Conservation (phyloP, 2,888 invertebrate genomes). For the Tuberolachnus salignus region DNA sequence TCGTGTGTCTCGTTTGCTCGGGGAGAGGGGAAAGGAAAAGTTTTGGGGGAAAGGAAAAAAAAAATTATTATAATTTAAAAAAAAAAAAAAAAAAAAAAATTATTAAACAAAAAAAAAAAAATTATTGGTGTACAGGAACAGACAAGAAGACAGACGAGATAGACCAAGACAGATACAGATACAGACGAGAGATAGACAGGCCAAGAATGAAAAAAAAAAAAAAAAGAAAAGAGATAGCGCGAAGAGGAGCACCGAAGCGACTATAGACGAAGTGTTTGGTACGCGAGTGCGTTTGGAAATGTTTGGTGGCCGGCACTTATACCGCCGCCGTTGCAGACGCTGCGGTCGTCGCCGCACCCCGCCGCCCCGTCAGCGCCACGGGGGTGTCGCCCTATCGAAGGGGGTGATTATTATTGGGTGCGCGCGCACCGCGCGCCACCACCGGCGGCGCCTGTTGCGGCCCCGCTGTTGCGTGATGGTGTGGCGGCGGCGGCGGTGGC, state of each 20-base stretch:
- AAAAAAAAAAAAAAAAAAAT: neutral
- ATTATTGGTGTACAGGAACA: neutral
- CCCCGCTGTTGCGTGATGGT: conserved; percentile 51
- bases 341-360: conserved; percentile 50
- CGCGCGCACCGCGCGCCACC: conserved; percentile 56
- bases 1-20: too few relatives aligned
- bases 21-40: too few relatives aligned
- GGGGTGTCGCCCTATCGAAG: conserved; percentile 52
- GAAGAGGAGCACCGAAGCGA: conserved; percentile 55
- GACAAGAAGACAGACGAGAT: conserved; percentile 22
- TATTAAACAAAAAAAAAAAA: too few relatives aligned
- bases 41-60: neutral
- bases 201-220: conserved; percentile 32
- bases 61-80: too few relatives aligned
- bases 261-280: conserved; percentile 51
- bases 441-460: conserved; percentile 55
- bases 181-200: conserved; percentile 21
- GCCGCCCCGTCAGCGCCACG: conserved; percentile 33
- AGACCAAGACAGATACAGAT: conserved; percentile 42
- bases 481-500: conserved; percentile 18
- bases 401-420: conserved; percentile 58
- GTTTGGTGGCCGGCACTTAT: conserved; percentile 53
- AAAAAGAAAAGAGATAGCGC: conserved; percentile 51
- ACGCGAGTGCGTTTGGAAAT: conserved; percentile 56
- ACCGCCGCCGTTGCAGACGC: conserved; percentile 50